Evolutionary conservation across 1,140 invertebrate genomes (phyloP), one percentile per base, ranked within the genome.

Genomic region (Lanistes nyassanus): DNA sequence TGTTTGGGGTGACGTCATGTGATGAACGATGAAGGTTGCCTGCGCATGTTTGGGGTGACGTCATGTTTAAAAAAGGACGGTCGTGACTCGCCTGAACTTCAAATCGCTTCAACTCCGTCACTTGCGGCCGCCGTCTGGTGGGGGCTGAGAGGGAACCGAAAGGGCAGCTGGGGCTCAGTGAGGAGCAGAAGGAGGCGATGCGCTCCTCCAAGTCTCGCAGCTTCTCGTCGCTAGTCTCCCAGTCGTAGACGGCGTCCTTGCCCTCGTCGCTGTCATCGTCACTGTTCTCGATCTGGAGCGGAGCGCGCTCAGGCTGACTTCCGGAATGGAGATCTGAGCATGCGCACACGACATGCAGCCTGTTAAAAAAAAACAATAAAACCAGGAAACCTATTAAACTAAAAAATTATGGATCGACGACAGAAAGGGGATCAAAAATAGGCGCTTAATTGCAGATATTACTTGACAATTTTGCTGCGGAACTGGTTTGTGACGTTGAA

Each of bases 211-310:
- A 66, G 62, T 76, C 78, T 58, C 77, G 69, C 7, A 85, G 77
- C 62, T 85, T 80, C 1, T 67, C 70, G 4, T 84, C 81, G 71
- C 84, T 85, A n/a, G 84, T 85, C 71, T 85, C 84, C 77, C 81
- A 84, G 75, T 85, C 84, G 76, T 84, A 84, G 74, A 80, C 82
- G 55, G 80, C 81, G 23, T 83, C 81, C 37, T 82, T 76, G 58
- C 79, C 73, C 16, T 78, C 60, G n/a, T 81, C 75, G 37, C 51
- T 58, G 34, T 79, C 70, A n/a, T 79, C 77, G 36, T 53, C 34
- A 13, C 3, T 13, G 42, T 42, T 19, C n/a, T 64, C 69, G 37
- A 51, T 69, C 65, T 58, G 56, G n/a, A 13, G 58, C 73, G 42
- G 60, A 37, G 23, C 70, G 16, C 37, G 29, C 42, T 51, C 73